Percentiles rank a stretch among this genome's conserved stretches.
phyloP scores from a whole-genome alignment of 2,888 invertebrate species.

The Conchocele bisecta region DNA sequence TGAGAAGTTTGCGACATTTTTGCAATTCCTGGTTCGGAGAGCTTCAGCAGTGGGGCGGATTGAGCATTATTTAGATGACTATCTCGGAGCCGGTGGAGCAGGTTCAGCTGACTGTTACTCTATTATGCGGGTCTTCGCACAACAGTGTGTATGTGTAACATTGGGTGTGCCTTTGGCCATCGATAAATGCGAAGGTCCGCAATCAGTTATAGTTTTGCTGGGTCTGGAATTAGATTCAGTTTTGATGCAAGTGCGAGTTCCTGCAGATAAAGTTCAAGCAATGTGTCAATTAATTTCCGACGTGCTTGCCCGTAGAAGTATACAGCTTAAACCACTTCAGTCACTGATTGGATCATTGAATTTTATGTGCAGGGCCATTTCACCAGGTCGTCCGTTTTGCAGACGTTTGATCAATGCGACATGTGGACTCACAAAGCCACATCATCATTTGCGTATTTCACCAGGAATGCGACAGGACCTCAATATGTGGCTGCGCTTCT shows the following conservation, averaged over 20 bases:
- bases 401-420: constrained; percentile 12
- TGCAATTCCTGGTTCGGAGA: constrained; percentile 12
- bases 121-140: neutral
- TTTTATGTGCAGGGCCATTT: constrained; percentile 9
- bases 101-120: neutral
- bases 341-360: constrained; percentile 12
- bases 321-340: constrained; percentile 14
- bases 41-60: neutral
- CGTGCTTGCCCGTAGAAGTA: neutral
- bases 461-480: constrained; percentile 1
- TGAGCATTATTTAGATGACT: constrained; percentile 35
- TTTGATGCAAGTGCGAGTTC: constrained; percentile 21
- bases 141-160: neutral
- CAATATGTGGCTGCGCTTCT: neutral
- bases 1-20: constrained; percentile 31
- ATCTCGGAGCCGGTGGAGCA: constrained; percentile 9
- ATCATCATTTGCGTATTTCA: neutral
- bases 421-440: neutral
- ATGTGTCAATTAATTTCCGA: neutral
- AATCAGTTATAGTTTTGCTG: constrained; percentile 4
- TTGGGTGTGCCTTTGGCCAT: constrained; percentile 13
- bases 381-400: constrained; percentile 4
- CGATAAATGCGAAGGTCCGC: constrained; percentile 8
- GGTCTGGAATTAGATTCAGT: constrained; percentile 30
- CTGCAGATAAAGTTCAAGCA: constrained; percentile 14